Evolutionary conservation across 2,797 vertebrate species (phyloP), one percentile per base, ranked within the genome.

Genomic region (Tinamus major): DNA sequence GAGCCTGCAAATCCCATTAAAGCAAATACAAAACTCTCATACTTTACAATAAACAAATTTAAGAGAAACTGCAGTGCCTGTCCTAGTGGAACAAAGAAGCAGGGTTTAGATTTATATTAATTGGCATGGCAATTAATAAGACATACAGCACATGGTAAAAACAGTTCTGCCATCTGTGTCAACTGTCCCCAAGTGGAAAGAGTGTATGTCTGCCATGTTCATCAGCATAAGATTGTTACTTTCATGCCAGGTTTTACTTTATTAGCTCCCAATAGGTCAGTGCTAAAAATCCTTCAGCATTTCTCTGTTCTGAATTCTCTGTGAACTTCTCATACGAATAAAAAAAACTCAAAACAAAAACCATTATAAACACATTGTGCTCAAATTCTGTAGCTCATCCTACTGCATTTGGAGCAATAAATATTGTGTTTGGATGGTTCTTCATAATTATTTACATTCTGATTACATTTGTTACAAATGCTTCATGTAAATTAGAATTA

Each of bases 101-200:
- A 33, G 64, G 27, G 51, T 91, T 77, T 6, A 6, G 76, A 85
- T 71, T 84, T 21, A 37, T 14, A 59, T 92, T 94, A 94, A 95
- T 91, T 84, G 91, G 33, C 70, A 63, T 6, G 23, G 78, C 78
- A 94, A 95, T 93, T 92, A 91, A 67, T 89, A 93, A 91, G 94
- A 94, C 94, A 92, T 85, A 95, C 6, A 96, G 88, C 94, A 95
- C 95, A 95, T 56, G 92, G 88, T 81, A 46, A 80, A 92, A 92
- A 62, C 55, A 26, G 2, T 48, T 72, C 78, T 83, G 79, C 92
- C 96, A 96, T 95, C 96, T 96, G 92, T 90, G 88, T 62, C 88
- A 65, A 6, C 24, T 70, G 24, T 93, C 72, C 89, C 90, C 79
- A 77, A 33, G 93, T 81, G 85, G 77, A 59, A 42, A 20, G 27